Percentiles rank a stretch among this genome's conserved stretches.
These are phyloP conservation scores for Trachurus trachurus DNA, from an alignment of 2,797 vertebrate species.

Conservation along the genomic window DNA sequence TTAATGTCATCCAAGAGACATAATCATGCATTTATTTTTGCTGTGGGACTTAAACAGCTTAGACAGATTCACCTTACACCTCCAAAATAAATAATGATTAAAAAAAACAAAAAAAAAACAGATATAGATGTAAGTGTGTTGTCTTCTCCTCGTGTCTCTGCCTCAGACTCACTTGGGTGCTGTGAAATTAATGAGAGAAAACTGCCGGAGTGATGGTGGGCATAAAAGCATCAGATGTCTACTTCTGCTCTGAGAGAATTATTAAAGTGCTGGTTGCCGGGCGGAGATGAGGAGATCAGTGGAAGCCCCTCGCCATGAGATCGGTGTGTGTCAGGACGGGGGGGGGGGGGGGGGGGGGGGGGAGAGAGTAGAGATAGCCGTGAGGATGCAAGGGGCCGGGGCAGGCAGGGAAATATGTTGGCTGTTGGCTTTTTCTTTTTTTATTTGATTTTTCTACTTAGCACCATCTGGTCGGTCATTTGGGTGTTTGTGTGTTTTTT, in stretches of 20 bases:
- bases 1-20: background rate
- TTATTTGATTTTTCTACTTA: constrained; percentile 47
- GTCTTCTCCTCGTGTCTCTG: constrained; percentile 42
- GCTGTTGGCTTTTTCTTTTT: background rate
- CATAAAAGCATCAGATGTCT: constrained; percentile 63
- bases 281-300: constrained; percentile 67
- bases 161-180: constrained; percentile 60
- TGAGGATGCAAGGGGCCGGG: constrained; percentile 12
- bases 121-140: constrained; percentile 46
- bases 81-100: constrained; percentile 1
- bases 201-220: constrained; percentile 66
- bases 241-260: constrained; percentile 75
- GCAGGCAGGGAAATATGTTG: constrained; percentile 1
- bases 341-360: constrained; percentile 30
- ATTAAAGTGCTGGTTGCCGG: constrained; percentile 73
- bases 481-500: constrained; percentile 39
- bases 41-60: constrained; percentile 34
- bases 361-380: background rate
- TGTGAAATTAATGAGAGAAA: constrained; percentile 78
- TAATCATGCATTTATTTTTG: constrained; percentile 26
- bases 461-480: constrained; percentile 71
- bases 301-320: constrained; percentile 47
- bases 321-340: constrained; percentile 34
- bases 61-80: constrained; percentile 32
- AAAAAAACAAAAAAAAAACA: background rate